Base-by-base conservation (phyloP, 2,888 invertebrate species). In the Ormia ochracea region DNA sequence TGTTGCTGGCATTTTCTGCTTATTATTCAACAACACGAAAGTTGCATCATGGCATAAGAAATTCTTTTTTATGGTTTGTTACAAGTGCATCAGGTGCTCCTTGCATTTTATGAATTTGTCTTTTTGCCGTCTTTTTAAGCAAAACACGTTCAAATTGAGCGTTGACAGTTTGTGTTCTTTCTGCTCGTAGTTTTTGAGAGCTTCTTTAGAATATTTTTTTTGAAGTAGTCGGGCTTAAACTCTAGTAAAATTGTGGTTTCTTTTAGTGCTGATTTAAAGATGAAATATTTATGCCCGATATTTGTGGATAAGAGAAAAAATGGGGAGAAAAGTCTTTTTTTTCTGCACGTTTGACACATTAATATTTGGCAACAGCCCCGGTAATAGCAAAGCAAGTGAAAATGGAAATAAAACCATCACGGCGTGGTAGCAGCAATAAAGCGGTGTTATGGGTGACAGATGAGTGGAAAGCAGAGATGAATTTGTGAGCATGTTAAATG, bases 81-180 rank as follows among this genome's bases (percentile, higher is more conserved):
- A 73, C 76, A 80, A 80, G 76, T 80, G 80, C 80, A 80, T 80
- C 76, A 80, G 80, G 80, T 80, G 80, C 72, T 72, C 66, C 72
- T 45, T 61, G 75, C 61, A 76, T 72, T 75, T 70, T 76, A 61
- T 80, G 58, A 31, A 69, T 72, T 56, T 69, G 21, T 69, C 26
- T 61, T 54, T 52, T 38, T 28, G 36, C 48, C 14, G 10, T 65
- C 14, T 36, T 50, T 50, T 58, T 19, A 74, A 21, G 66, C 65
- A 58, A 66, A 74, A 76, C 81, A 81, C 81, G 77, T 81, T 70
- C 74, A 70, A 74, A 81, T 81, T 76, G 80, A 80, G 76, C 80
- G 80, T 76, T 80, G 80, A 80, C 80, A 80, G 63, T 72, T 73
- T 80, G 23, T 43, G 65, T 38, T 7, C n/a, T 41, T 28, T n/a